phyloP scores from a whole-genome alignment of 2,888 invertebrate species.

The Melanostoma mellinum region DNA sequence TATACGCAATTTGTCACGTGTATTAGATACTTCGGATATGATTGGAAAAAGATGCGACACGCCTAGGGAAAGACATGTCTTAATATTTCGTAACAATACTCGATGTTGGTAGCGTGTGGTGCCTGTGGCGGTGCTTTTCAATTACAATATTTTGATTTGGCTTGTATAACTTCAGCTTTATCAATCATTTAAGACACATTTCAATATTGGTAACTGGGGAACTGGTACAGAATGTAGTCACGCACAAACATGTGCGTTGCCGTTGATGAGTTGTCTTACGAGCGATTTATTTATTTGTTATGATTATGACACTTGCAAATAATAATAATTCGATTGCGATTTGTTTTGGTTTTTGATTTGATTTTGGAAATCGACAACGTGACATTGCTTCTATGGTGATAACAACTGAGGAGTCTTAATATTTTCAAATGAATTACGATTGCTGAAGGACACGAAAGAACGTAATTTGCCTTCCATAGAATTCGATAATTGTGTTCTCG shows the following conservation, averaged over 20 bases:
- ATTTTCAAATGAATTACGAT: too few species aligned
- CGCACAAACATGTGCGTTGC: conserved; percentile 24
- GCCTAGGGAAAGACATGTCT: conserved; percentile 20
- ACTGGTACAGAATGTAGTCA: background rate
- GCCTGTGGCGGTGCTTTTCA: conserved; percentile 7
- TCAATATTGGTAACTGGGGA: background rate
- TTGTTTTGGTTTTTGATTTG: conserved; percentile 7
- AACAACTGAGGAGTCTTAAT: background rate
- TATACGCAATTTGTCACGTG: conserved; percentile 51
- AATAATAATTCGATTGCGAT: background rate
- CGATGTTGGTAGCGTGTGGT: background rate
- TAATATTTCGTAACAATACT: background rate
- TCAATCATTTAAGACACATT: conserved; percentile 12
- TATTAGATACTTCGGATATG: conserved; percentile 11
- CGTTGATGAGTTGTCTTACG: background rate
- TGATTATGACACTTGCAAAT: conserved; percentile 3
- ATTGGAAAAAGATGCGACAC: conserved; percentile 9
- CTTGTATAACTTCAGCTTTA: conserved; percentile 15
- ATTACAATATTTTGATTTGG: conserved; percentile 31
- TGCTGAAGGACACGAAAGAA: too few species aligned
- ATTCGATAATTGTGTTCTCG: too few species aligned
- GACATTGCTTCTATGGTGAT: background rate
- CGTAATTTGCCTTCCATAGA: too few species aligned
- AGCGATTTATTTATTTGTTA: conserved; percentile 17
- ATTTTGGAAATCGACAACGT: conserved; percentile 5